A percentile compares a stretch with the other conserved stretches of the same genome.
Conservation (phyloP, 2,113 vertebrate species). For the Sebastes schlegelii region DNA sequence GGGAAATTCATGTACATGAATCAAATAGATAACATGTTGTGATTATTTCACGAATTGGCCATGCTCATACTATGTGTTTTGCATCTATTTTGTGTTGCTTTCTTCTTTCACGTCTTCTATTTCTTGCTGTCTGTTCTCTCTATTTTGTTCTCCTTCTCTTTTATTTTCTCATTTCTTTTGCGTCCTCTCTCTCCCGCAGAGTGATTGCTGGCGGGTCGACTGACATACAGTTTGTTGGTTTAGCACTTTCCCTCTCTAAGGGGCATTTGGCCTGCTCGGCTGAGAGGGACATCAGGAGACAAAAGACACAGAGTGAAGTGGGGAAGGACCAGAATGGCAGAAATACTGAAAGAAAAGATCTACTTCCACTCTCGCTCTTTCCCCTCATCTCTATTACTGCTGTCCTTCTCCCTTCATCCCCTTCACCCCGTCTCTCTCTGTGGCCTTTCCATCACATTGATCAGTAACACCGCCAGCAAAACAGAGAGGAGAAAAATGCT, state of each 20-base stretch:
- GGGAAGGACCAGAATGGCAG: background rate
- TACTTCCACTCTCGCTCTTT: background rate
- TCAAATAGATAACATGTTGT: too few species aligned
- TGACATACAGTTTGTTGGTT: slow-evolving; percentile 69
- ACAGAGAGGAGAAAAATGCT: slow-evolving; percentile 80
- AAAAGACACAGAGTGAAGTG: slow-evolving; percentile 43
- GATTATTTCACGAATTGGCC: background rate
- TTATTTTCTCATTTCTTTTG: background rate
- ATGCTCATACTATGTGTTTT: background rate
- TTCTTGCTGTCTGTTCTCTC: background rate
- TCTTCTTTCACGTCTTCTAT: background rate
- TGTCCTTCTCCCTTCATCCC: slow-evolving; percentile 16
- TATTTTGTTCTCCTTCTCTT: background rate
- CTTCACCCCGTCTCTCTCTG: slow-evolving; percentile 10
- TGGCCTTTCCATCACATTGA: slow-evolving; percentile 89
- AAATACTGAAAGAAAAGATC: slow-evolving; percentile 5
- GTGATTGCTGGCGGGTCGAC: slow-evolving; percentile 52
- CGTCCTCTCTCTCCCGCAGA: background rate
- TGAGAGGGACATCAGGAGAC: slow-evolving; percentile 76
- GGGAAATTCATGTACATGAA: too few species aligned
- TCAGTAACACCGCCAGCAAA: slow-evolving; percentile 83
- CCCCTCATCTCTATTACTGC: background rate
- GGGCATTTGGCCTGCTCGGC: slow-evolving; percentile 79
- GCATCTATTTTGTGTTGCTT: background rate
- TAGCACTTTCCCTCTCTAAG: slow-evolving; percentile 74